Base-by-base conservation (phyloP, 2,888 invertebrate species). In the Patella depressa region DNA sequence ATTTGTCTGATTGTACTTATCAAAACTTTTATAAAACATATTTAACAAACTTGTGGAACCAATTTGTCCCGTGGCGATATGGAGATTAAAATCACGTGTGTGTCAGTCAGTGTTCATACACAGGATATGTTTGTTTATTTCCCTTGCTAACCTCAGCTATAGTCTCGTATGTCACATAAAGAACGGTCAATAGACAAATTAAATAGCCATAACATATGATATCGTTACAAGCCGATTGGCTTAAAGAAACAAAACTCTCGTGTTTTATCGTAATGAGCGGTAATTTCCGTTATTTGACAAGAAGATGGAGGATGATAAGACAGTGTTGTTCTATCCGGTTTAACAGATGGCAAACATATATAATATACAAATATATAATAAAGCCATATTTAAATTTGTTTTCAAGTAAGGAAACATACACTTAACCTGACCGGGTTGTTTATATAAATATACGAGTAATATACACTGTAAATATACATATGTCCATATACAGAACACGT, bases 261-360 rank as follows among this genome's bases (percentile, higher is more conserved):
- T 65, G 65, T 65, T 65, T 65, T 65, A 65, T 65, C 65, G 65
- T 65, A 65, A 65, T 65, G 65, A 65, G 65, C 65, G 65, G 65
- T 65, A 65, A 65, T 65, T 65, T 65, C 65, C 65, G 65, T 65
- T 65, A 65, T 19, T 65, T 65, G 24, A 65, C 24, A 24, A 65
- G 14, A 65, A 24, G 65, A 19, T 24, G 65, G 12, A 24, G 65
- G 65, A 65, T 24, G 65, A 65, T 65, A 65, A 65, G 65, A 65
- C 65, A 24, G 24, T 11, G 19, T 65, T 19, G 19, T 24, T 65
- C 65, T 19, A 65, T 65, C 65, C 65, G 65, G 65, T 65, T 24
- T 24, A 65, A 65, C 65, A 65, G 19, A 24, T 65, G 65, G 65
- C 11, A 65, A 65, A 65, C 65, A 65, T 65, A 65, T 65, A 19